Evolutionary conservation across 1,140 invertebrate species (phyloP).

Genomic region (Drosophila paulistorum): DNA sequence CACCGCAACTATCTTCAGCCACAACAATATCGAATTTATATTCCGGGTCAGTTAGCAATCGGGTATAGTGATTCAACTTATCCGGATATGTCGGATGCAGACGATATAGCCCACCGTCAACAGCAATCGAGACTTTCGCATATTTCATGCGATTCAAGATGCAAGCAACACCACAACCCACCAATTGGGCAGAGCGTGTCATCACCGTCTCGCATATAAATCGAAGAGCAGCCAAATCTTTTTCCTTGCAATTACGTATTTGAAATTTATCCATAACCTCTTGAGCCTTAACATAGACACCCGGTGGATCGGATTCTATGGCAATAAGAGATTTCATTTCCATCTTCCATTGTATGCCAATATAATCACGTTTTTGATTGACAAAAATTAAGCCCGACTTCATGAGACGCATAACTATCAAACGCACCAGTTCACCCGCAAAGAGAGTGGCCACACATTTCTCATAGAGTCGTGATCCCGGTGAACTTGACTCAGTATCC

Average conservation of each 20-base stretch:
- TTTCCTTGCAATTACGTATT: constrained; percentile 89
- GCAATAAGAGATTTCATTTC: constrained; percentile 98
- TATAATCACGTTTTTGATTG: constrained; percentile 41
- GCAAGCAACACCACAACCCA: constrained; percentile 92
- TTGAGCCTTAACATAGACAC: constrained; percentile 91
- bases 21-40: constrained; percentile 45
- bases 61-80: constrained; percentile 32
- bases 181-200: constrained; percentile 94
- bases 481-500: constrained; percentile 91
- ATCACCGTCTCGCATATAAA: constrained; percentile 96
- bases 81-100: constrained; percentile 90
- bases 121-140: constrained; percentile 94
- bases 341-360: constrained; percentile 84
- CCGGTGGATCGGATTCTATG: constrained; percentile 93
- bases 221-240: constrained; percentile 93
- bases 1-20: constrained; percentile 58
- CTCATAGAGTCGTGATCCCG: constrained; percentile 92
- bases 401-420: constrained; percentile 46
- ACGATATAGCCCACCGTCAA: constrained; percentile 99
- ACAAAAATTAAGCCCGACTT: constrained; percentile 44
- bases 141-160: constrained; percentile 93
- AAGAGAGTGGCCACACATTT: constrained; percentile 97
- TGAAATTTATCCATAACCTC: constrained; percentile 94
- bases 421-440: constrained; percentile 91
- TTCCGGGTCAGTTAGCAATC: constrained; percentile 4